Base-by-base conservation (phyloP, 2,888 invertebrate species). In the Drosophila austrosaltans region DNA sequence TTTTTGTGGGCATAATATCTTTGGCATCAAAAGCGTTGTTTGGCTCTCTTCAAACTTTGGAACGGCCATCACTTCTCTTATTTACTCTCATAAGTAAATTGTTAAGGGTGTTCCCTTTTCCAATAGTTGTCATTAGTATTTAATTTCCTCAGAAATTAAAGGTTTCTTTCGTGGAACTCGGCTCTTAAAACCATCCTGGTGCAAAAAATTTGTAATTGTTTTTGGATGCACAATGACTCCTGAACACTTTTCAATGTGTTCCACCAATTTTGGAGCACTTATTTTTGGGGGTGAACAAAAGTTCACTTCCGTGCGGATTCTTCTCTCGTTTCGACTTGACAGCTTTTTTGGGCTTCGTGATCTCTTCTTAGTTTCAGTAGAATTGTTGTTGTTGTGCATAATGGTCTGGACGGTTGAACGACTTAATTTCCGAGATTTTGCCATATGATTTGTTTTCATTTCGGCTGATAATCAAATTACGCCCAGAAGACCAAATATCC, bases 401-500 rank as follows among this genome's bases (percentile, higher is more conserved):
- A 40, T 40, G 40, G n/a, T 40, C 40, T n/a, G 40, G 3, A 40
- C 40, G n/a, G 40, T 40, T 40, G 40, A 40, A n/a, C 40, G n/a
- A 40, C 40, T 40, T 40, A 40, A 40, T 40, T 40, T 28, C 28
- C 28, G 28, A 4, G 28, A 28, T 28, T 28, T 40, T 4, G n/a
- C 2, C 40, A 40, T 40, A 40, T 40, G 40, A 40, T 40, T 40
- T 40, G 40, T 40, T 40, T 3, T 40, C 40, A 12, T 40, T 40
- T 40, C 40, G 40, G 40, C 40, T 40, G 40, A 40, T 40, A 40
- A 40, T 40, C 40, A n/a, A 40, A 40, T 40, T 40, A n/a, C n/a
- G 40, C 40, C 12, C 40, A 40, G 40, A 40, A 40, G 40, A 40
- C 40, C n/a, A n/a, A 40, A 40, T 40, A n/a, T 40, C 40, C 40